Base-by-base conservation (phyloP, 2,888 invertebrate species). In the Drosophila monieri region DNA sequence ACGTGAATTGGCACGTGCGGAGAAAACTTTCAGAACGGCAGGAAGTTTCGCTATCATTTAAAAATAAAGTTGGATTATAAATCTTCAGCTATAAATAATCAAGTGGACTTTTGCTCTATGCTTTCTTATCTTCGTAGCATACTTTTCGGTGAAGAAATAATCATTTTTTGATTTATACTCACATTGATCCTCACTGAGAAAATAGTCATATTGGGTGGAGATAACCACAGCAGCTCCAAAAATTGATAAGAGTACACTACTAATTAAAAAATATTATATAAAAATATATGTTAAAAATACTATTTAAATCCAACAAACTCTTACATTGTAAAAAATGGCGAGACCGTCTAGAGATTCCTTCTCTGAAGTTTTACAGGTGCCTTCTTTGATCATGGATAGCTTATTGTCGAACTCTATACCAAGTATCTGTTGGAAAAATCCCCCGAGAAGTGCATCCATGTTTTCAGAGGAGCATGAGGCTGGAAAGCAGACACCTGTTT, bases 291-390 rank as follows among this genome's bases (percentile, higher is more conserved):
- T 18, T 18, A 18, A 18, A 18, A n/a, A n/a, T n/a, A n/a, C n/a
- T n/a, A 9, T 1, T 6, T 12, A 21, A 43, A 18, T 4, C 2
- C 2, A 37, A 14, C 1, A 14, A 8, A 15, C n/a, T 39, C 81
- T 74, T 64, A 89, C 89, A 89, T 74, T 8, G 88, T 79, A 15
- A 79, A 79, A 75, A 67, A 84, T 84, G 10, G 84, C 80, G 0
- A 85, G 55, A 2, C 46, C 62, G 43, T 77, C 73, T 27, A 77
- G 68, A 1, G 48, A 14, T 3, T 56, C 46, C 0, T 12, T 32
- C 1, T 74, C 58, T 0, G 60, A 12, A 0, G 65, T 68, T 10
- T 64, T 53, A 54, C 78, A 81, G 3, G 48, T 55, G 6, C 21
- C 43, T 21, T 43, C 12, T 0, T 46, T 47, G 18, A 41, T 41